These are phyloP conservation scores for Megastigmus dorsalis DNA, from an alignment of 2,888 invertebrate species.

Conservation along the genomic window DNA sequence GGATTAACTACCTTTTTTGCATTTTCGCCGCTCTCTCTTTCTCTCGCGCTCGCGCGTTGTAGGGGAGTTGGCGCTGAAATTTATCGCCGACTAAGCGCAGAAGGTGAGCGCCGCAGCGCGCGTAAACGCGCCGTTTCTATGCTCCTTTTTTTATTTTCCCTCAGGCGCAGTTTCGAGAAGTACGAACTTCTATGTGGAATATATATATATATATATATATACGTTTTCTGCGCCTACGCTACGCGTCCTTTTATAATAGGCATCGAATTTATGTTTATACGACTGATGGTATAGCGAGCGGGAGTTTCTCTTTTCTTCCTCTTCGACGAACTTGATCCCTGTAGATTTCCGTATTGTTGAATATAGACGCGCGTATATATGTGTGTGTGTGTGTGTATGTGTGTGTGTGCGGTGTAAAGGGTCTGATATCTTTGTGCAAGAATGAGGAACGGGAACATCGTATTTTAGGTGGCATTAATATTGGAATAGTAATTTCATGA, in stretches of 20 bases:
- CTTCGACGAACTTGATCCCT: not conserved
- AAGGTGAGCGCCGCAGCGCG: not conserved
- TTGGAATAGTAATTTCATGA: constrained; percentile 30
- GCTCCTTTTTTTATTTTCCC: constrained; percentile 41
- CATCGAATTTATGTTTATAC: no score
- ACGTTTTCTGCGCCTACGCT: no score
- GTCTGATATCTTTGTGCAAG: no score
- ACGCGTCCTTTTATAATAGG: no score
- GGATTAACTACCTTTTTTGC: constrained; percentile 60
- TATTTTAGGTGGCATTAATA: constrained; percentile 11
- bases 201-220: no score
- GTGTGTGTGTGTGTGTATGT: no score
- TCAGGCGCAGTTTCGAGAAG: constrained; percentile 21
- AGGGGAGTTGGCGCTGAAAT: constrained; percentile 33
- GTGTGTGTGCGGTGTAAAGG: no score
- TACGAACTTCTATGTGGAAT: not conserved
- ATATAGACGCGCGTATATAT: not conserved
- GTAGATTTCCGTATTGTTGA: not conserved
- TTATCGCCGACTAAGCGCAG: constrained; percentile 48
- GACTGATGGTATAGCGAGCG: not conserved
- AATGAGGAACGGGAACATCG: not conserved
- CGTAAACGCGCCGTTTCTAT: not conserved
- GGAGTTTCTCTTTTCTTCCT: not conserved
- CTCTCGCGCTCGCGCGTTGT: no score
- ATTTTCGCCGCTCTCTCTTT: constrained; percentile 61